Conservation (phyloP, 1,140 invertebrate genomes). For the Brachionus rotundiformis region DNA sequence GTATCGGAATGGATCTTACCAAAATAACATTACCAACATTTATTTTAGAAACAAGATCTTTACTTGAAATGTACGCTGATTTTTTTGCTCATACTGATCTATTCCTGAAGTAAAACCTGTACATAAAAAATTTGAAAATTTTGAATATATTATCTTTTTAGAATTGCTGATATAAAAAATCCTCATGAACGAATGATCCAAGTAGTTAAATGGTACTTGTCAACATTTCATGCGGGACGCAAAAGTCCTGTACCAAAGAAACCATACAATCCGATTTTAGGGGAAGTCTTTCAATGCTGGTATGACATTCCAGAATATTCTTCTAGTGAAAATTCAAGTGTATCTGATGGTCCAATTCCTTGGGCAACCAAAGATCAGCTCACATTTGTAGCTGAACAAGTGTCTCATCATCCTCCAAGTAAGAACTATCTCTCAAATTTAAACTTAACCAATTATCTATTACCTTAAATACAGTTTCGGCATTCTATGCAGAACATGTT, state of each 20-base stretch:
- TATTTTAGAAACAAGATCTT: conserved; percentile 63
- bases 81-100: conserved; percentile 65
- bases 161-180: conserved; percentile 78
- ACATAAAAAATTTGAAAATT: no score
- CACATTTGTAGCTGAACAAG: conserved; percentile 64
- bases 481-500: conserved; percentile 67
- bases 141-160: no score
- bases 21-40: conserved; percentile 65
- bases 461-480: no score
- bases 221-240: conserved; percentile 79
- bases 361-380: conserved; percentile 62
- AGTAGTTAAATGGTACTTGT: conserved; percentile 70
- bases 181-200: conserved; percentile 88
- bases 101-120: conserved; percentile 60
- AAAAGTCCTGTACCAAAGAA: conserved; percentile 77
- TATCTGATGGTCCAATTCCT: conserved; percentile 59
- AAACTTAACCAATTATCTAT: no score
- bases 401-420: conserved; percentile 64
- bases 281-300: conserved; percentile 64
- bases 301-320: conserved; percentile 56
- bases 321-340: conserved; percentile 2
- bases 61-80: conserved; percentile 65
- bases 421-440: no score
- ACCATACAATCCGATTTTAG: conserved; percentile 65
- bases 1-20: conserved; percentile 64